A percentile compares a stretch with the other conserved stretches of the same genome.
Conservation (phyloP, 2,797 vertebrate genomes). For the Gallinago stenura region DNA sequence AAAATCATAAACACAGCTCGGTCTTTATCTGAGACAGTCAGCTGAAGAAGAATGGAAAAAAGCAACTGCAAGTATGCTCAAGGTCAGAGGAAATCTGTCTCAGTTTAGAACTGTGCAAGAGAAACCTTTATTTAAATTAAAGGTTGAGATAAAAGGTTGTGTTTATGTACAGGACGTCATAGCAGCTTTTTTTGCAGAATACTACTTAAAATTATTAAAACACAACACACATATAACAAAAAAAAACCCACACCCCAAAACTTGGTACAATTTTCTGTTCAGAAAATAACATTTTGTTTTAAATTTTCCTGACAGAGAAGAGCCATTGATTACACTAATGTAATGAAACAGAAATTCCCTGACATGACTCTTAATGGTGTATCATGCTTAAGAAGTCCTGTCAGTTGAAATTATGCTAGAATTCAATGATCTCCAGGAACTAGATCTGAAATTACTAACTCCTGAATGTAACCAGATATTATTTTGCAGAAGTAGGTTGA, state of each 20-base stretch:
- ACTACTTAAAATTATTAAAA: slow-evolving; percentile 13
- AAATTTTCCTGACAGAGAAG: not conserved
- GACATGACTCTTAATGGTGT: not conserved
- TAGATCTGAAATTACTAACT: slow-evolving; percentile 22
- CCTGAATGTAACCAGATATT: slow-evolving; percentile 21
- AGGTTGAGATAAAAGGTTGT: not conserved
- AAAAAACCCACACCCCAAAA: not conserved
- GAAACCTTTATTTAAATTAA: slow-evolving; percentile 17
- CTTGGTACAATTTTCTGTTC: not conserved
- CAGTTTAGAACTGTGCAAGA: not conserved
- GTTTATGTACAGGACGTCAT: not conserved
- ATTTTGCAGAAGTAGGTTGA: not conserved
- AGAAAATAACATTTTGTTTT: not conserved
- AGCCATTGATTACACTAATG: not conserved
- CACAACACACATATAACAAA: not conserved
- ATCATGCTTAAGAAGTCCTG: not conserved
- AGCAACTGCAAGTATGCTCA: not conserved
- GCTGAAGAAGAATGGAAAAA: not conserved
- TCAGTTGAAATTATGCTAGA: slow-evolving; percentile 38
- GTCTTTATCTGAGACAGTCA: not conserved
- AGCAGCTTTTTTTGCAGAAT: not conserved
- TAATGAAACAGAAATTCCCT: not conserved
- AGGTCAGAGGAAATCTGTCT: not conserved
- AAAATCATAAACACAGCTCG: not conserved
- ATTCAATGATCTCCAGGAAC: slow-evolving; percentile 34